Evolutionary conservation across 2,113 vertebrate genomes (phyloP).

Genomic region (Dromiciops gliroides): DNA sequence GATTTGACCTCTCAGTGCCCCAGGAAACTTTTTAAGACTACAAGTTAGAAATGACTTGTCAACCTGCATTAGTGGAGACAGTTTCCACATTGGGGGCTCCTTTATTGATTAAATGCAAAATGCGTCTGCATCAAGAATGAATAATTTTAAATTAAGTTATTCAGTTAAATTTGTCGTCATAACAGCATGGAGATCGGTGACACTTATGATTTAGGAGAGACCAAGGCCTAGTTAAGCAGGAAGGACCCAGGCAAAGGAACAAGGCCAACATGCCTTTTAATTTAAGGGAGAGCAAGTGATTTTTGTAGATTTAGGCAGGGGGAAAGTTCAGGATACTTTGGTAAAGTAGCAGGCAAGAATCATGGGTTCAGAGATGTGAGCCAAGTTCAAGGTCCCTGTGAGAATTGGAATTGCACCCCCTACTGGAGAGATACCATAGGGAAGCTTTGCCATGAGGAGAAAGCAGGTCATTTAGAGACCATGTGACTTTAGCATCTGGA

Average conservation of each 20-base stretch:
- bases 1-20: too few species aligned
- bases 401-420: too few species aligned
- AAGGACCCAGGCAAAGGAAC: not conserved
- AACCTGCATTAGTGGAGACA: too few species aligned
- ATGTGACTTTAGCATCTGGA: too few species aligned
- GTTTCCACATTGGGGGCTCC: too few species aligned
- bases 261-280: not conserved
- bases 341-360: not conserved
- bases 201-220: not conserved
- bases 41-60: too few species aligned
- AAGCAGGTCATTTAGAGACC: too few species aligned
- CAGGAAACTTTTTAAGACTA: too few species aligned
- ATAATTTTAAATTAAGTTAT: not conserved
- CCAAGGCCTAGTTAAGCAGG: not conserved
- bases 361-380: not conserved
- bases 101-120: not conserved
- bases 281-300: not conserved
- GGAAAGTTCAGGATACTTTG: not conserved
- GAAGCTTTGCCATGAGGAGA: too few species aligned
- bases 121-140: not conserved
- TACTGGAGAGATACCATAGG: too few species aligned
- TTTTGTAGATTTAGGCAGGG: not conserved
- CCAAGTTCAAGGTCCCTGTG: not conserved
- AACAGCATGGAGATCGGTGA: not conserved
- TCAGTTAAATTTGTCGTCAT: not conserved